These are phyloP conservation scores for Trididemnum nubilum DNA, from an alignment of 23 tunicate species.

Conservation along the genomic window DNA sequence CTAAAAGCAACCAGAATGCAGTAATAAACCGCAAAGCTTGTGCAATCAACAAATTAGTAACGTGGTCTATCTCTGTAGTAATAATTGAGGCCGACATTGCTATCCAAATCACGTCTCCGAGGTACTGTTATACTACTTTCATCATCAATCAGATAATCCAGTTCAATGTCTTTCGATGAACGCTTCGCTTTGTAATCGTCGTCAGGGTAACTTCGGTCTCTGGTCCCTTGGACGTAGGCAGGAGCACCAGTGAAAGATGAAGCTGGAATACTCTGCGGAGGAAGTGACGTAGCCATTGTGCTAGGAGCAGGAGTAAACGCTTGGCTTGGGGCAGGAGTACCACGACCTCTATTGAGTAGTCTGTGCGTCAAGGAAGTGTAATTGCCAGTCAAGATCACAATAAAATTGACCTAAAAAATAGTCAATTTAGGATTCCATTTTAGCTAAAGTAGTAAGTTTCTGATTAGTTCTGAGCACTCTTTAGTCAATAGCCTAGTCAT, in stretches of 20 bases:
- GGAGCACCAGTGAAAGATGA: conserved; percentile 16
- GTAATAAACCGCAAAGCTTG: too few relatives aligned
- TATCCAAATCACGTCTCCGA: conserved; percentile 53
- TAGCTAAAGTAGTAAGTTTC: too few relatives aligned
- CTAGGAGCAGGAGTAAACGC: conserved; percentile 14
- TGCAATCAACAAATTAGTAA: too few relatives aligned
- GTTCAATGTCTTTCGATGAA: conserved; percentile 70
- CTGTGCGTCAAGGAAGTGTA: conserved; percentile 59
- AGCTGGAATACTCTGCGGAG: conserved; percentile 39
- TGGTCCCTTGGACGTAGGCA: conserved; percentile 48
- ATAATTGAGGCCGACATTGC: conserved; percentile 86
- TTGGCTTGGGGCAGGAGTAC: neutral
- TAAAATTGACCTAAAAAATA: conserved; percentile 56
- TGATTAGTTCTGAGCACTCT: too few relatives aligned
- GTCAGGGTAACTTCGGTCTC: conserved; percentile 14
- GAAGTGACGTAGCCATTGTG: conserved; percentile 17
- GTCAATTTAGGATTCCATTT: too few relatives aligned
- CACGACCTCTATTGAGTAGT: neutral
- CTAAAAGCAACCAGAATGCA: too few relatives aligned
- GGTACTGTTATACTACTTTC: conserved; percentile 18
- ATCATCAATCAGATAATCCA: conserved; percentile 66
- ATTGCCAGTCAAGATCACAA: conserved; percentile 52
- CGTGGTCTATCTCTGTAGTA: conserved; percentile 55
- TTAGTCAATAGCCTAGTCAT: too few relatives aligned
- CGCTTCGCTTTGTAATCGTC: conserved; percentile 41